Conservation (phyloP, 2,888 invertebrate species). For the Drosophila histrio region DNA sequence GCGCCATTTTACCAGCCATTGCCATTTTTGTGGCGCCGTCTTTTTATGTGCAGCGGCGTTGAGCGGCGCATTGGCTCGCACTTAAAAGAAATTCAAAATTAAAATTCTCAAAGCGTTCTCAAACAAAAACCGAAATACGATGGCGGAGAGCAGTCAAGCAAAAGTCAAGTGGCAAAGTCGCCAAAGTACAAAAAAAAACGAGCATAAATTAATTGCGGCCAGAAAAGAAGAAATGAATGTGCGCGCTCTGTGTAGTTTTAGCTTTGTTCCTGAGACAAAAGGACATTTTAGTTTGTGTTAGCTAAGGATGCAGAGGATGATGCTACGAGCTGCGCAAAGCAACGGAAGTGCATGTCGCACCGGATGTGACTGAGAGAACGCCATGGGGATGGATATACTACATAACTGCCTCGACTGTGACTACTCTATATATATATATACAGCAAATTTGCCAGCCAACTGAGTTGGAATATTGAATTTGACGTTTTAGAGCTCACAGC, state of each 20-base stretch:
- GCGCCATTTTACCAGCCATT: slow-evolving; percentile 64
- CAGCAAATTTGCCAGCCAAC: slow-evolving; percentile 25
- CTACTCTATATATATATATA: no score
- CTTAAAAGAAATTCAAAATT: slow-evolving; percentile 68
- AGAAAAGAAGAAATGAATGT: slow-evolving; percentile 28
- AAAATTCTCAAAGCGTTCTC: slow-evolving; percentile 72
- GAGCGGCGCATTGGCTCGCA: slow-evolving; percentile 12
- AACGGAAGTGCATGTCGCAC: slow-evolving; percentile 77
- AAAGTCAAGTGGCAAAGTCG: slow-evolving; percentile 69
- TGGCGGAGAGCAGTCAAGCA: slow-evolving; percentile 43
- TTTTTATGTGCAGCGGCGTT: slow-evolving; percentile 39
- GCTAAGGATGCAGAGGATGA: slow-evolving; percentile 55
- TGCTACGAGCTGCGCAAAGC: slow-evolving; percentile 57
- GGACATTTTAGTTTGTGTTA: slow-evolving; percentile 46
- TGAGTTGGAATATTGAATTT: slow-evolving; percentile 72
- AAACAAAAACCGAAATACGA: slow-evolving; percentile 43
- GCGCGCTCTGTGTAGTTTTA: slow-evolving; percentile 14
- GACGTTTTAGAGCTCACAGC: slow-evolving; percentile 44
- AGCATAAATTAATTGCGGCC: slow-evolving; percentile 78
- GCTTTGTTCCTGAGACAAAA: slow-evolving; percentile 57
- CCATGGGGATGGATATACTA: not conserved
- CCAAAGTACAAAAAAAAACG: slow-evolving; percentile 41
- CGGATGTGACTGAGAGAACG: slow-evolving; percentile 50
- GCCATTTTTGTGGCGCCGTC: slow-evolving; percentile 52
- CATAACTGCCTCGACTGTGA: not conserved